Evolutionary conservation across 2,888 invertebrate species (phyloP).

Genomic region (Melanostoma mellinum): DNA sequence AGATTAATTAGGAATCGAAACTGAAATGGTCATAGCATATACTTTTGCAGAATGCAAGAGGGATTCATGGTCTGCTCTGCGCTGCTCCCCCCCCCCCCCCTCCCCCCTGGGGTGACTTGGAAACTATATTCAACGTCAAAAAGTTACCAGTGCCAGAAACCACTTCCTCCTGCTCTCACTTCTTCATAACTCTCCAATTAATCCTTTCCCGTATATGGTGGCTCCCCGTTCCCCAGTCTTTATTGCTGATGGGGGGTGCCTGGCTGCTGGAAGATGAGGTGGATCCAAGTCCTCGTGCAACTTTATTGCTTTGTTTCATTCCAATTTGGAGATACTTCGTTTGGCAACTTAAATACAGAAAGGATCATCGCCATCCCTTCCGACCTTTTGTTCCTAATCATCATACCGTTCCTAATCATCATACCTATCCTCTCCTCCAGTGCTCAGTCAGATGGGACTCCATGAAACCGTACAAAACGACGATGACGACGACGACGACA

Average conservation of each 20-base stretch:
- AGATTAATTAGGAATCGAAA: constrained; percentile 70
- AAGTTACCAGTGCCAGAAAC: constrained; percentile 28
- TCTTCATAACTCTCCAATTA: constrained; percentile 38
- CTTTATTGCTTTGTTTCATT: constrained; percentile 67
- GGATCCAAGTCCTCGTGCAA: constrained; percentile 30
- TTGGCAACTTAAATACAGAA: constrained; percentile 66
- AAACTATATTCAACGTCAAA: constrained; percentile 27
- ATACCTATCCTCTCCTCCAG: constrained; percentile 16
- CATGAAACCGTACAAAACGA: constrained; percentile 39
- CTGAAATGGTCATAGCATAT: constrained; percentile 58
- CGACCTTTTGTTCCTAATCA: constrained; percentile 67
- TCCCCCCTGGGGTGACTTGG: background rate
- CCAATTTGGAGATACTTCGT: constrained; percentile 68
- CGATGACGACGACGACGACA: constrained; percentile 1
- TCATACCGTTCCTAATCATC: constrained; percentile 31
- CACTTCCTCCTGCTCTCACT: background rate
- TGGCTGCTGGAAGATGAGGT: background rate
- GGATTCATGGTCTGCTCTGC: background rate
- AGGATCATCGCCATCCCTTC: constrained; percentile 58
- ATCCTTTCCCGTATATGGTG: constrained; percentile 16
- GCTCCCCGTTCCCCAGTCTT: background rate
- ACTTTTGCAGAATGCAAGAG: background rate
- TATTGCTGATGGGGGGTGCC: too few species aligned
- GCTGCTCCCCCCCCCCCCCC: background rate
- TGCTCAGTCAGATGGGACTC: constrained; percentile 3